Evolutionary conservation across 2,797 vertebrate genomes (phyloP), one percentile per base, ranked within the genome.

Genomic region (Hapalemur alaotrensis): DNA sequence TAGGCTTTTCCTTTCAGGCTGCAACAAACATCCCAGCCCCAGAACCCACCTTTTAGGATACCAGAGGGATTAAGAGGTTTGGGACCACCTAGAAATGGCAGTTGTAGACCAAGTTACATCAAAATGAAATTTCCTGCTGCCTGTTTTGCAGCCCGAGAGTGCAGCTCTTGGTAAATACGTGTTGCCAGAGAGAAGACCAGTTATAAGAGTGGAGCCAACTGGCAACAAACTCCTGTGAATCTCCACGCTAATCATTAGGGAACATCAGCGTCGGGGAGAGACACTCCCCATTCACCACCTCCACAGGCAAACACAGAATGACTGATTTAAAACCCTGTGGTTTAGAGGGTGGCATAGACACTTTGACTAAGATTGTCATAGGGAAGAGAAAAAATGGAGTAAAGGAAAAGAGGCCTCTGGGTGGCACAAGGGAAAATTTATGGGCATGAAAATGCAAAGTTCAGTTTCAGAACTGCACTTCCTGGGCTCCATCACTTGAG

Each of bases 241-340:
- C 22, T 48, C 18, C 63, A 23, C 1, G 50, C 17, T 32, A 23
- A 57, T 6, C 52, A 38, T 32, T 30, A 28, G n/a, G 5, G 52
- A 50, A 50, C 43, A 78, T 38, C 5, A 54, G 57, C 22, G 12
- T 5, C 6, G 4, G 25, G 50, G 35, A 15, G 54, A 43, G 0
- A 5, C 4, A 10, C 25, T 50, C 46, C 0, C 2, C 6, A 6
- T 8, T 35, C 9, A 8, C 30, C 7, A n/a, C 32, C 63, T 50
- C n/a, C 30, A 38, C 35, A 38, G 11, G 4, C 59, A 72, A 20
- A 92, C 15, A 52, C 17, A 72, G 73, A 87, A 83, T 7, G n/a
- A 48, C 73, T 14, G 25, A 23, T 32, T 70, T 52, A 54, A 75
- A 80, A 38, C 12, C 14, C 32, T 65, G 54, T 30, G n/a, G 23